Conservation (phyloP, 2,113 vertebrate species). For the Balaeniceps rex region DNA sequence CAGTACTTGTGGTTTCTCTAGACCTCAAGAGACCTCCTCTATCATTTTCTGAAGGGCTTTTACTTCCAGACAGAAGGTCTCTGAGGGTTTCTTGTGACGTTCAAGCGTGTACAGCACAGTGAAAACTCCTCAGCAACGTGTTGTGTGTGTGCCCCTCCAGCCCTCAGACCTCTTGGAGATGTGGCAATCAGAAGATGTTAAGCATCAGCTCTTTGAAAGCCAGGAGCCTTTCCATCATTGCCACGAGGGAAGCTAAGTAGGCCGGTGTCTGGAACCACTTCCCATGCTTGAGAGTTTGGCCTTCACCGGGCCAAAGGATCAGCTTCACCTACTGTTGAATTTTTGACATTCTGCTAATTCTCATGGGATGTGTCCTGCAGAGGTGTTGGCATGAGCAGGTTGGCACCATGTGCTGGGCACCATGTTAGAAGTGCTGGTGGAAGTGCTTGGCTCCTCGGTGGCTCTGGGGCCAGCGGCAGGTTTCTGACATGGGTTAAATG, state of each 20-base stretch:
- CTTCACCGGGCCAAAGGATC: not conserved
- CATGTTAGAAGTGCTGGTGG: not conserved
- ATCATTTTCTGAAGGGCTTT: not conserved
- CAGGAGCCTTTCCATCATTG: not conserved
- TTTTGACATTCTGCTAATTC: not conserved
- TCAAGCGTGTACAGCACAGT: not conserved
- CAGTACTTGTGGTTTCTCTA: not conserved
- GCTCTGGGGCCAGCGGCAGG: not conserved
- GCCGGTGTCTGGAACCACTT: not conserved
- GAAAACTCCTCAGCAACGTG: not conserved
- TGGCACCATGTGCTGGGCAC: accelerated
- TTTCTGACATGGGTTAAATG: not conserved
- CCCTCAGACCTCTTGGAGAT: not conserved
- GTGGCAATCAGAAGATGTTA: not conserved
- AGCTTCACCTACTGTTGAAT: not conserved
- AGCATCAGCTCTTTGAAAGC: not conserved
- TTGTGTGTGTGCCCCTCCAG: not conserved
- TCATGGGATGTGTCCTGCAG: not conserved
- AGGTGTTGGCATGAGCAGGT: not conserved
- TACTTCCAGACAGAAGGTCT: not conserved
- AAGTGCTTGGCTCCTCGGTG: not conserved
- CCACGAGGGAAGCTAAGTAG: not conserved
- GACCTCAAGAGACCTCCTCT: not conserved
- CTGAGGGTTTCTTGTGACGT: not conserved
- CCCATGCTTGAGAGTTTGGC: not conserved